Evolutionary conservation across 1,140 invertebrate genomes (phyloP).

Genomic region (Ostrea denselamellosa): DNA sequence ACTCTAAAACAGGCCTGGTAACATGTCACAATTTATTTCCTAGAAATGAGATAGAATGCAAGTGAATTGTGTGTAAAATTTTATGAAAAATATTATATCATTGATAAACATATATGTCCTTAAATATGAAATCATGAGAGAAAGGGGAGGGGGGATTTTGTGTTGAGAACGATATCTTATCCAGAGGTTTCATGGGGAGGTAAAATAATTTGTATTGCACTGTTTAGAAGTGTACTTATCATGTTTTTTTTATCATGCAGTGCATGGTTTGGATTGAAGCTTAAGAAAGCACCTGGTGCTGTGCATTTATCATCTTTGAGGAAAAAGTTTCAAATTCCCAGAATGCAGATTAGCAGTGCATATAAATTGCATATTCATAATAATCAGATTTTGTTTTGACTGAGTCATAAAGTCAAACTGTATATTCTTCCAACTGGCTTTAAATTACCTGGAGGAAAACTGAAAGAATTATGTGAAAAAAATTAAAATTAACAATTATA

Average conservation of each 20-base stretch:
- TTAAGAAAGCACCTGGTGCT: not conserved
- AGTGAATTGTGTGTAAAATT: too few species aligned
- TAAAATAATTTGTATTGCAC: not conserved
- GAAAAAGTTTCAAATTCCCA: not conserved
- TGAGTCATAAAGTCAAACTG: not conserved
- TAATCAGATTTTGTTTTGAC: constrained; percentile 2
- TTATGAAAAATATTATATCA: too few species aligned
- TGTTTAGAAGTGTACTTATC: not conserved
- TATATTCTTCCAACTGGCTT: too few species aligned
- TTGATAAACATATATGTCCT: too few species aligned
- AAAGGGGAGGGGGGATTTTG: too few species aligned
- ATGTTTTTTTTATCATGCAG: not conserved
- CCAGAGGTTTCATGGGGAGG: not conserved
- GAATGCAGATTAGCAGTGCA: not conserved
- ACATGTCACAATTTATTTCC: too few species aligned
- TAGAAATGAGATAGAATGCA: too few species aligned
- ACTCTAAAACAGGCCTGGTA: too few species aligned
- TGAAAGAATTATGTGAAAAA: too few species aligned
- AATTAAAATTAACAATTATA: too few species aligned
- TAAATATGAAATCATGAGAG: too few species aligned
- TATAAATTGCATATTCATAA: not conserved
- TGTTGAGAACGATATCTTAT: not conserved
- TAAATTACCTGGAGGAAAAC: too few species aligned
- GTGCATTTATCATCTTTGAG: not conserved
- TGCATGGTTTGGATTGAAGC: not conserved